Percentiles rank a stretch among this genome's conserved stretches.
Evolutionary conservation across 2,113 vertebrate species (phyloP).

Genomic region (Ctenodactylus gundi): DNA sequence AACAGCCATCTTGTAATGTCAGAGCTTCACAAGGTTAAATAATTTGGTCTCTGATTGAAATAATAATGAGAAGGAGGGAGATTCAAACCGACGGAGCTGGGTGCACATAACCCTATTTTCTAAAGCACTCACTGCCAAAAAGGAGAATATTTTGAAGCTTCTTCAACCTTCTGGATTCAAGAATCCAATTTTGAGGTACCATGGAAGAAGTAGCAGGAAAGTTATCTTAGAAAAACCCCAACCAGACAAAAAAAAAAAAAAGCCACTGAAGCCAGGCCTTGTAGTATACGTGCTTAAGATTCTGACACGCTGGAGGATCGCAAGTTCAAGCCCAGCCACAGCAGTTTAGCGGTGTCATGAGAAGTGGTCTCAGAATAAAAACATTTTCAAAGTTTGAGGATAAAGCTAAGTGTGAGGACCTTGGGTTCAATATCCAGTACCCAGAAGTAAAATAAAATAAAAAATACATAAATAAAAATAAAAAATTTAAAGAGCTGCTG

Average conservation of each 20-base stretch:
- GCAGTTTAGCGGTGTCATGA: too few relatives aligned
- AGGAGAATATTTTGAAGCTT: not conserved
- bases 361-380: too few relatives aligned
- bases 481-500: too few relatives aligned
- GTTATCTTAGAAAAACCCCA: not conserved
- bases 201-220: not conserved
- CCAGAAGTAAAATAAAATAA: too few relatives aligned
- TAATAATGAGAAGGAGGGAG: not conserved
- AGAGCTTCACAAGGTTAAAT: not conserved
- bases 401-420: not conserved
- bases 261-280: too few relatives aligned
- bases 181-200: not conserved
- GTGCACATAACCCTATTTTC: rapidly evolving
- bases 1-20: not conserved
- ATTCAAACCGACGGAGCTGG: not conserved
- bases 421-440: rapidly evolving
- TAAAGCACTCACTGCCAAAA: not conserved
- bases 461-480: too few relatives aligned
- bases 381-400: too few relatives aligned
- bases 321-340: too few relatives aligned
- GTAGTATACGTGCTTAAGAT: too few relatives aligned
- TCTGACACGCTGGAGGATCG: too few relatives aligned
- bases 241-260: not conserved
- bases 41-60: not conserved
- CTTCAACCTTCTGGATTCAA: not conserved